A percentile compares a stretch with the other conserved stretches of the same genome.
Conservation (phyloP, 2,888 invertebrate species). For the Polyommatus icarus region DNA sequence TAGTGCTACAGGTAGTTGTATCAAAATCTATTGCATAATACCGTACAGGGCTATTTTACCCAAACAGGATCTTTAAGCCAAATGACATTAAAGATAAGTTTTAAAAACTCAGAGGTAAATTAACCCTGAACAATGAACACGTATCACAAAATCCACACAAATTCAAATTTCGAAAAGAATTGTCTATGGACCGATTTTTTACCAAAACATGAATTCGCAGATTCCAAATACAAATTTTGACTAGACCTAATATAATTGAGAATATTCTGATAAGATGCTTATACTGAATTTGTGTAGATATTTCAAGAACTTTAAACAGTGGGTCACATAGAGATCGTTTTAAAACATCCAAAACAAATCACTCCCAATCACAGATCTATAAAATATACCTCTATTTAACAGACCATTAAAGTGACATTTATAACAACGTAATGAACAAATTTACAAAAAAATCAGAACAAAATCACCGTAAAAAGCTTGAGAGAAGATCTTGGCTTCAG, state of each 20-base stretch:
- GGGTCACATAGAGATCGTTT: neutral
- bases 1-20: neutral
- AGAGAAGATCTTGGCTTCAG: neutral
- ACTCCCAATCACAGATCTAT: slow-evolving; percentile 20
- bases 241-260: slow-evolving; percentile 16
- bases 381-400: neutral
- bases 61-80: too few relatives aligned
- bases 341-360: slow-evolving; percentile 8
- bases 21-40: neutral
- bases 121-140: neutral
- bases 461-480: neutral
- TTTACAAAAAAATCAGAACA: neutral
- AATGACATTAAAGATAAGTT: neutral
- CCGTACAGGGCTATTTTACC: neutral
- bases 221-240: slow-evolving; percentile 13
- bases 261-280: neutral
- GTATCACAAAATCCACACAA: neutral
- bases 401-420: neutral
- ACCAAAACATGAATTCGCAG: neutral
- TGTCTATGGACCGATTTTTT: neutral
- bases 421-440: neutral
- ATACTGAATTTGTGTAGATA: neutral
- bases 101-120: neutral
- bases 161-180: neutral
- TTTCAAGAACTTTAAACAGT: neutral